Evolutionary conservation across 2,113 vertebrate genomes (phyloP), one percentile per base, ranked within the genome.

Genomic region (Propithecus coquereli): DNA sequence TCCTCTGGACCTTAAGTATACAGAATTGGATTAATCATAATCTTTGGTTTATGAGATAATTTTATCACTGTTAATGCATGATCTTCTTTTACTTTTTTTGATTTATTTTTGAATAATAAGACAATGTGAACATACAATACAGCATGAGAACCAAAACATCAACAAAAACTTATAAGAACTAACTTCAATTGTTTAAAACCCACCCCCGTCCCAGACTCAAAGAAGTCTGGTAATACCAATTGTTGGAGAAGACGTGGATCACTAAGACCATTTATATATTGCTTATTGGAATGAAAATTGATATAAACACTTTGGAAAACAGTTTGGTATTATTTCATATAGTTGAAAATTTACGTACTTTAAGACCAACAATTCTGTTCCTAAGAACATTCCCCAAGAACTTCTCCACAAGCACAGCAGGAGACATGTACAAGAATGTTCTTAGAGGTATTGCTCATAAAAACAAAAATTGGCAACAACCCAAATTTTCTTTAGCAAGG

Each of bases 101-200:
- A 34, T 77, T 87, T 61, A 43, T 37, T 94, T 95, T 92, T 88
- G 23, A 80, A 50, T 92, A 90, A 63, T 63, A 84, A 89, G n/a
- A 77, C 10, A 40, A 65, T 7, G 6, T 59, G 20, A 91, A 54
- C 32, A 40, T 61, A 73, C 0, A 59, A 37, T 43, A 66, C 14
- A 87, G 14, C 34, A 63, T 34, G 30, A 81, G 5, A 87, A 76
- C 37, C 57, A 87, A 95, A 96, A 83, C 12, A 87, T 22, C 27
- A n/a, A 74, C 6, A 91, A 68, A 52, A 81, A 85, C 20, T 80
- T 93, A 37, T 25, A 65, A 77, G 32, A 70, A 93, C 14, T 66
- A 71, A 63, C 59, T 90, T 81, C 4, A 82, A 13, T 47, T 57
- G 22, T 43, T 3, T 43, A 43, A 43, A 43, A 43, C 40, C 40